phyloP scores from a whole-genome alignment of 2,797 vertebrate genomes.

The Novumbra hubbsi region DNA sequence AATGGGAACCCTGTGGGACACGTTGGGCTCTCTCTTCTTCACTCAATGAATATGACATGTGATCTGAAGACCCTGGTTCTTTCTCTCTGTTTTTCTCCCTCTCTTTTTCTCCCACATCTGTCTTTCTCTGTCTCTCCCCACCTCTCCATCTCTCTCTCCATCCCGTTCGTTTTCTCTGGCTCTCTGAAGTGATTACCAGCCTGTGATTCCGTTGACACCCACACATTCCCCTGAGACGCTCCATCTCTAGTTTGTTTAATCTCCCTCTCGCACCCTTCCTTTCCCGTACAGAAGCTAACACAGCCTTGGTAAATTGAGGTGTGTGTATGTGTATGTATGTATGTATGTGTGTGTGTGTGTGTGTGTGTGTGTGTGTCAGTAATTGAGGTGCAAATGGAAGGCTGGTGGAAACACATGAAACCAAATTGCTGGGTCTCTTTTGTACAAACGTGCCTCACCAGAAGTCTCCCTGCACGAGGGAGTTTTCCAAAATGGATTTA shows the following conservation, averaged over 20 bases:
- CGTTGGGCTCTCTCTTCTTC: conserved; percentile 75
- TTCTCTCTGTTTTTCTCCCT: conserved; percentile 36
- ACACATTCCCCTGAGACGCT: conserved; percentile 69
- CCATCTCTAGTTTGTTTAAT: conserved; percentile 74
- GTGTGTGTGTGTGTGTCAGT: conserved; percentile 23
- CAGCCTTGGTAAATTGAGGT: conserved; percentile 10
- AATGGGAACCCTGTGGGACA: conserved; percentile 68
- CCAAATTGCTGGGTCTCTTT: conserved; percentile 47
- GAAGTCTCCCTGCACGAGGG: conserved; percentile 28
- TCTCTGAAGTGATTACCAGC: conserved; percentile 78
- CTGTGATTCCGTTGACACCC: conserved; percentile 75
- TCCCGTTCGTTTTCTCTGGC: conserved; percentile 41
- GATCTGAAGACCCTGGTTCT: conserved; percentile 64
- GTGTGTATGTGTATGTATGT: not conserved
- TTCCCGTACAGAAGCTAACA: conserved; percentile 61
- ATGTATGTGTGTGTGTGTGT: not conserved
- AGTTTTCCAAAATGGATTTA: not conserved
- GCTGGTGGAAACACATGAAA: conserved; percentile 60
- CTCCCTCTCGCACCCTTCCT: conserved; percentile 56
- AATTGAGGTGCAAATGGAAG: conserved; percentile 70
- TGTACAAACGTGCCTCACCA: conserved; percentile 45
- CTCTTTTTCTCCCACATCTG: conserved; percentile 32
- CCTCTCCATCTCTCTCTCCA: conserved; percentile 46
- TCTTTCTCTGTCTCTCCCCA: conserved; percentile 29
- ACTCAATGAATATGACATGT: conserved; percentile 72